Base-by-base conservation (phyloP, 2,888 invertebrate genomes). In the Xylota segnis region DNA sequence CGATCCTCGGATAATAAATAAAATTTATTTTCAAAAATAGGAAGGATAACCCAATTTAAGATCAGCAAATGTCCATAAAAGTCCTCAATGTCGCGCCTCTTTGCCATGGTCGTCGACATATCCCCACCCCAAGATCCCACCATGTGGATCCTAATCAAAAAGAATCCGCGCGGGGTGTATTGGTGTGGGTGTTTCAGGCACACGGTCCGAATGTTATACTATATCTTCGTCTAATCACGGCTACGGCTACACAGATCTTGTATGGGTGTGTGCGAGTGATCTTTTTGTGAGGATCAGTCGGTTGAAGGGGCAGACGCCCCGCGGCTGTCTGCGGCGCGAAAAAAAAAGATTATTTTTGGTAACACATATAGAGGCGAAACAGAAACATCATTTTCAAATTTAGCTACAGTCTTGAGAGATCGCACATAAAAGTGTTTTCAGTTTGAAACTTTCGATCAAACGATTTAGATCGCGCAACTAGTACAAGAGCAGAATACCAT, bases 351-450 rank as follows among this genome's bases (percentile, higher is more conserved):
- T 86, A 86, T 86, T 86, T 86, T 86, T 77, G 72, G 83, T 78
- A 79, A 74, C 78, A 78, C 77, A 77, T 56, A 81, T 59, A 59
- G 10, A 59, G 29, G 34, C 72, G 68, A 37, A 59, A 54, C 66
- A 56, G 40, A 70, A 72, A 72, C 82, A 82, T 86, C 66, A 82
- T 86, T 86, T 82, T 86, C 82, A 82, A 86, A 86, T 82, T 86
- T 86, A 87, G 74, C 87, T 61, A 88, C 87, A 87, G 88, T 89
- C 89, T 89, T 88, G 88, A 86, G 88, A 86, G 88, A 88, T 89
- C 89, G 89, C 89, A 88, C 90, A 91, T 91, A 92, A 91, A 91
- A 91, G 91, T 91, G 89, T 90, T 90, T 91, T 91, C 91, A 92
- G 92, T 92, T 91, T 89, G 88, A 89, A 89, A 89, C 89, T 89